Base-by-base conservation (phyloP, 92 coral and sea anemone genomes). In the Actinostola sp. region DNA sequence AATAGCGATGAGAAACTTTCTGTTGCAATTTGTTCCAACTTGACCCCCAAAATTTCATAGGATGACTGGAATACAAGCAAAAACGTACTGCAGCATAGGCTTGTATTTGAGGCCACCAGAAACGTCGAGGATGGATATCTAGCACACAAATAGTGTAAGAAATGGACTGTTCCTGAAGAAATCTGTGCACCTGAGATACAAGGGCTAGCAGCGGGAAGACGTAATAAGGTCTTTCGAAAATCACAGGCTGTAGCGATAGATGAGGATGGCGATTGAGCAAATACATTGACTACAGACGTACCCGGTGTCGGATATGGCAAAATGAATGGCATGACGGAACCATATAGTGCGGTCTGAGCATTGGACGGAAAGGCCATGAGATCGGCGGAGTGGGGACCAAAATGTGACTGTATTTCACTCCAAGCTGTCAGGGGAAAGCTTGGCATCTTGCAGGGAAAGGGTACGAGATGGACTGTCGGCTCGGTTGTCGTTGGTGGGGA, bases 141-240 rank as follows among this genome's bases (percentile, higher is more conserved):
- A 88, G 87, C 20, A 86, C 74, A 23, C 64, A 69, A 12, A 87
- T 11, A 12, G 87, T 61, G 65, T 73, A 75, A 0, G 63, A 8
- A 3, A 70, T 9, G 1, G 66, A 66, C 20, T 61, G 71, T 1
- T 11, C 23, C 23, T 6, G 35, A 17, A 74, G 35, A 50, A 49
- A 67, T 13, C 68, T 73, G 0, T 49, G 70, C 4, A 66, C 67
- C 8, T 72, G 76, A 5, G 84, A 41, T 1, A 84, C 58, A 5
- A 73, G 77, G 53, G n/a, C 10, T 28, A 80, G 30, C 1, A 65
- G 82, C 15, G 68, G 79, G 33, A 70, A 81, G n/a, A 70, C 66
- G 45, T 65, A n/a, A n/a, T n/a, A 66, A n/a, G 82, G 49, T 45
- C 61, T 82, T 2, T 39, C 45, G 42, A 82, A 82, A 9, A 63